Conservation (phyloP, 2,113 vertebrate species). For the Hydrochoerus hydrochaeris region DNA sequence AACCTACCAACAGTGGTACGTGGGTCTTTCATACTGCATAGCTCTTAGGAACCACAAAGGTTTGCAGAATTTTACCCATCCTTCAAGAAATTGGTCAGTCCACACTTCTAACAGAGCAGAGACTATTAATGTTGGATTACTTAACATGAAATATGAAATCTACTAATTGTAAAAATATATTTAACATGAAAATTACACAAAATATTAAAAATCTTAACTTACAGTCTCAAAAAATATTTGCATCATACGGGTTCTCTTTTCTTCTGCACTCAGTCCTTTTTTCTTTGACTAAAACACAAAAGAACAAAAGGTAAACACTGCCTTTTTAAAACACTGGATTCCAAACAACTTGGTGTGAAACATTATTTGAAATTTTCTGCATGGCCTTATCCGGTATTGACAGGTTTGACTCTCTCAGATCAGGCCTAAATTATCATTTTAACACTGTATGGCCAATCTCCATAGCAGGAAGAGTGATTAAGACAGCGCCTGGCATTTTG, state of each 20-base stretch:
- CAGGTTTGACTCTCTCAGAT: not conserved
- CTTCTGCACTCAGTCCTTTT: slow-evolving; percentile 96
- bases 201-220: slow-evolving; percentile 80
- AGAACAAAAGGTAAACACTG: not conserved
- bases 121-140: not conserved
- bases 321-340: not conserved
- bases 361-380: not conserved
- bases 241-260: slow-evolving; percentile 98
- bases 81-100: not conserved
- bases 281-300: slow-evolving; percentile 93
- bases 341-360: slow-evolving; percentile 35
- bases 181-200: not conserved
- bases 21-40: not conserved
- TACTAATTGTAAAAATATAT: not conserved
- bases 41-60: not conserved
- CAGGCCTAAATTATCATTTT: not conserved
- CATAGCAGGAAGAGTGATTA: not conserved
- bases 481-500: not conserved
- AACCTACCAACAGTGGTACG: not conserved
- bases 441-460: not conserved
- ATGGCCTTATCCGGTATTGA: not conserved
- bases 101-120: not conserved
- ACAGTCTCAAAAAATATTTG: slow-evolving; percentile 99
- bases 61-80: slow-evolving; percentile 2
- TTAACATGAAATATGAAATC: not conserved